phyloP scores from a whole-genome alignment of 2,888 invertebrate genomes.

The Scelioninae gen. 2 region DNA sequence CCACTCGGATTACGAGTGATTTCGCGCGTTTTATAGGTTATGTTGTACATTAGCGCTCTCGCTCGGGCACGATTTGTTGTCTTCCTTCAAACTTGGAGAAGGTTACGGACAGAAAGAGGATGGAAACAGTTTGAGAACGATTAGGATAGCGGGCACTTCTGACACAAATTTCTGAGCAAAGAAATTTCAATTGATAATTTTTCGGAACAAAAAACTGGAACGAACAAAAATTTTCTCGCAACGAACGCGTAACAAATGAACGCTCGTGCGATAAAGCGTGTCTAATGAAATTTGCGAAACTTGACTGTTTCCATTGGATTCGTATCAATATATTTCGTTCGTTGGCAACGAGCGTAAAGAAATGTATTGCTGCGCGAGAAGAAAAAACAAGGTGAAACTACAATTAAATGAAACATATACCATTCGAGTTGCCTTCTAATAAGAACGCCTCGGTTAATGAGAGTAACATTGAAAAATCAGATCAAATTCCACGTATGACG shows the following conservation, averaged over 20 bases:
- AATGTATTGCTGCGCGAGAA: slow-evolving; percentile 35
- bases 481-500: slow-evolving; percentile 21
- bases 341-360: slow-evolving; percentile 47
- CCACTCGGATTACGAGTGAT: no score
- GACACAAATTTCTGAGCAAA: no score
- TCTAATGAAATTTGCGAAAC: slow-evolving; percentile 56
- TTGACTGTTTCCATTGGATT: slow-evolving; percentile 44
- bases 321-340: slow-evolving; percentile 50
- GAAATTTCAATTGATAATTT: no score
- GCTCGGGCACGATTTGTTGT: no score
- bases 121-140: no score
- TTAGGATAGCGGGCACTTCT: no score
- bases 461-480: slow-evolving; percentile 13
- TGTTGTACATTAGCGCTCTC: no score
- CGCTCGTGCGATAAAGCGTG: slow-evolving; percentile 39
- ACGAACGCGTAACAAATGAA: slow-evolving; percentile 29
- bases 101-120: no score
- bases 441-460: slow-evolving; percentile 44
- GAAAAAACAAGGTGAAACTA: slow-evolving; percentile 46
- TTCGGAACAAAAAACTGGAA: not conserved
- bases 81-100: no score
- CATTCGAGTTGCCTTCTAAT: slow-evolving; percentile 37
- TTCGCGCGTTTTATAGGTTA: no score
- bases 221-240: slow-evolving; percentile 6
- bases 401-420: slow-evolving; percentile 35